Evolutionary conservation across 2,113 vertebrate species (phyloP).

Genomic region (Panthera leo): DNA sequence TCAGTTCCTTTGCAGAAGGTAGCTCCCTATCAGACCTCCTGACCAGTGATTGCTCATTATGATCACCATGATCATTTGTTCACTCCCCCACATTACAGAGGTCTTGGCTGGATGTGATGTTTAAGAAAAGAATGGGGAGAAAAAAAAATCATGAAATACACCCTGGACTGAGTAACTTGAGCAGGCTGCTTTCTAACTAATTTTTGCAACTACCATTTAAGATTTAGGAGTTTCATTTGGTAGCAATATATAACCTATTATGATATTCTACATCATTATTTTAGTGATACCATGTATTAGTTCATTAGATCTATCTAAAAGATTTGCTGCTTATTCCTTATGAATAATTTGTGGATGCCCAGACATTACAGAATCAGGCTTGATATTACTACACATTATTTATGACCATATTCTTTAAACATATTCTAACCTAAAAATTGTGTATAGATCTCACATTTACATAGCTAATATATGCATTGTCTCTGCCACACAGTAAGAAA

Average conservation of each 20-base stretch:
- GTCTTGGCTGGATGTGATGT: background rate
- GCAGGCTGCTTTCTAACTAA: conserved; percentile 30
- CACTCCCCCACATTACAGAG: background rate
- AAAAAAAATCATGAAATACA: background rate
- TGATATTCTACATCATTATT: conserved; percentile 31
- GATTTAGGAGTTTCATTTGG: conserved; percentile 64
- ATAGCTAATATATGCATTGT: conserved; percentile 69
- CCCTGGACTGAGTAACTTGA: background rate
- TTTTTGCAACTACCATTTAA: conserved; percentile 42
- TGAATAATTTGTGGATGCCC: conserved; percentile 56
- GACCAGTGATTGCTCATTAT: background rate
- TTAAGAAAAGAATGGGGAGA: conserved; percentile 17
- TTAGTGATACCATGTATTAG: conserved; percentile 29
- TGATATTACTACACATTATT: conserved; percentile 60
- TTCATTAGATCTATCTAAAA: conserved; percentile 52
- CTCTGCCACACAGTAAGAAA: conserved; percentile 43
- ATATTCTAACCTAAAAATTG: conserved; percentile 63
- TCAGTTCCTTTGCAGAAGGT: background rate
- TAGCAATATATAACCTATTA: conserved; percentile 30
- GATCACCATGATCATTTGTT: conserved; percentile 12
- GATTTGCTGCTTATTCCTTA: conserved; percentile 48
- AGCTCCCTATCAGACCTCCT: background rate
- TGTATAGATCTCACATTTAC: conserved; percentile 48
- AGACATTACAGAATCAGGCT: background rate
- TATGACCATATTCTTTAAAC: conserved; percentile 49